Percentiles rank a stretch among this genome's conserved stretches.
phyloP scores from a whole-genome alignment of 2,888 invertebrate genomes.

The Cryptocephalus primarius region DNA sequence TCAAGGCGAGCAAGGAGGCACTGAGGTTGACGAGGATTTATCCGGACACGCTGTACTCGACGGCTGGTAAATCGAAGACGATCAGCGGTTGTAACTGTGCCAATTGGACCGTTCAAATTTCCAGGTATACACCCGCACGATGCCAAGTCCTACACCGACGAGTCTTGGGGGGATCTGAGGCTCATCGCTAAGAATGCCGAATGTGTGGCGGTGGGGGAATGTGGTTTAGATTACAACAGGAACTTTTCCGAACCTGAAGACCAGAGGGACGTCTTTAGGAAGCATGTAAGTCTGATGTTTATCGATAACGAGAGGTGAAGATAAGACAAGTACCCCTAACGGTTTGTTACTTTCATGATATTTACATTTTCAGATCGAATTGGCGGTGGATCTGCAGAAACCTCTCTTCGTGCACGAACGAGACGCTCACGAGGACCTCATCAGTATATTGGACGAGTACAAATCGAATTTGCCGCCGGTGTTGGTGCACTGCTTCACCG shows the following conservation, averaged over 20 bases:
- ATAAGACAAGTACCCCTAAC: too few relatives aligned
- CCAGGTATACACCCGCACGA: slow-evolving; percentile 86
- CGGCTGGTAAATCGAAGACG: slow-evolving; percentile 54
- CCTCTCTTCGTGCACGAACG: slow-evolving; percentile 87
- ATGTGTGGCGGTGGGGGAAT: slow-evolving; percentile 90
- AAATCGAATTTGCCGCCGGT: slow-evolving; percentile 56
- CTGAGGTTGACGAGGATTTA: slow-evolving; percentile 79
- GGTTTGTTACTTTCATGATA: not conserved
- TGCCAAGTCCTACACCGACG: slow-evolving; percentile 72
- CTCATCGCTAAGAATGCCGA: slow-evolving; percentile 70
- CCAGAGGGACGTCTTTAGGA: slow-evolving; percentile 77
- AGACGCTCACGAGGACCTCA: slow-evolving; percentile 78
- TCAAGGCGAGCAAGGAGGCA: slow-evolving; percentile 83
- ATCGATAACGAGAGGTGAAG: too few relatives aligned
- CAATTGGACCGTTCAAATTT: not conserved
- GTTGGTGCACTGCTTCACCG: slow-evolving; percentile 86
- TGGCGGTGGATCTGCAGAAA: slow-evolving; percentile 78
- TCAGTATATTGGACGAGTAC: slow-evolving; percentile 55
- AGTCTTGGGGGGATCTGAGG: slow-evolving; percentile 68
- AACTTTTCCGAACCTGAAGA: slow-evolving; percentile 86
- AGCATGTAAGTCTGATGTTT: slow-evolving; percentile 49
- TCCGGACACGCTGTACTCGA: slow-evolving; percentile 82
- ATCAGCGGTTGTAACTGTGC: too few relatives aligned
- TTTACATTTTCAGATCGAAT: slow-evolving; percentile 48
- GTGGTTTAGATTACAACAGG: slow-evolving; percentile 88